A percentile compares a stretch with the other conserved stretches of the same genome.
phyloP scores from a whole-genome alignment of 2,113 vertebrate species.

The Nipponia nippon region DNA sequence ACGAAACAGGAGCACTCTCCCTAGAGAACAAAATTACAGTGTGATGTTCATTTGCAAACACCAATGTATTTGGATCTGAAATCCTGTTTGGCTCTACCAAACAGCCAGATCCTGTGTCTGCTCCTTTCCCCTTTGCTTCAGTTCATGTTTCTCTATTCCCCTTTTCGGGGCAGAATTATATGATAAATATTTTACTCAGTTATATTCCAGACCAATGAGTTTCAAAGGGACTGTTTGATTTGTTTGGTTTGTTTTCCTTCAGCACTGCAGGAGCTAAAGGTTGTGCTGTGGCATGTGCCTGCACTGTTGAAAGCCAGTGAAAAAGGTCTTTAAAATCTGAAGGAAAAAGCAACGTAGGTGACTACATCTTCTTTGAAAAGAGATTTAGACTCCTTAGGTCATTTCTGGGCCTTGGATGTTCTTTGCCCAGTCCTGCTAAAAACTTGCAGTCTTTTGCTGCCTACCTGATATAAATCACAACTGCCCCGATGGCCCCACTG shows the following conservation, averaged over 20 bases:
- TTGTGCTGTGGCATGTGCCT: neutral
- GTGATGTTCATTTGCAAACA: neutral
- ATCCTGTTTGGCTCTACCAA: neutral
- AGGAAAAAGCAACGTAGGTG: neutral
- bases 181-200: neutral
- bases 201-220: neutral
- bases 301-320: neutral
- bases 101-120: neutral
- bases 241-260: neutral
- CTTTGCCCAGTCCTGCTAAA: neutral
- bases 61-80: neutral
- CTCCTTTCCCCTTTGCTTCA: neutral
- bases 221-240: neutral
- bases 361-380: neutral
- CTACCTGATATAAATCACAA: neutral
- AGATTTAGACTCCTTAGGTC: neutral
- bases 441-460: neutral
- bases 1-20: neutral
- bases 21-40: neutral
- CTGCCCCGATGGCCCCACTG: rapidly evolving
- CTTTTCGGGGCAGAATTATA: neutral
- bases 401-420: neutral
- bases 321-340: neutral
- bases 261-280: neutral
- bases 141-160: neutral